Base-by-base conservation (phyloP, 2,888 invertebrate genomes). In the Cheilosia grossa region DNA sequence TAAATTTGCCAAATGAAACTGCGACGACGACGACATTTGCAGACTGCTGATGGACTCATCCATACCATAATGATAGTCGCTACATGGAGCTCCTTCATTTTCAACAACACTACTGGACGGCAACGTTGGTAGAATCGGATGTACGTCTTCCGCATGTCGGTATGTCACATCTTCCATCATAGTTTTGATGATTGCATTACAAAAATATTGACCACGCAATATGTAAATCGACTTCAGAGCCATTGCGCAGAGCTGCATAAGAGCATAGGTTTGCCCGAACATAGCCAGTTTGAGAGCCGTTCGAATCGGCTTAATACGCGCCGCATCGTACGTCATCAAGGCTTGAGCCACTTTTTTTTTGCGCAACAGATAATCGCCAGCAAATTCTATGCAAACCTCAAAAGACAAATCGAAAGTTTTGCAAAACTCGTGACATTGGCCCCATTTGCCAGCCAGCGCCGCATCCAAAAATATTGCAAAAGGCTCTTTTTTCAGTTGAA, bases 361-460 rank as follows among this genome's bases (percentile, higher is more conserved):
- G 4, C 95, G 93, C 89, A 98, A 93, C 89, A 97, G 93, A 91
- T 96, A 93, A 91, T 98, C 97, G 0, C 97, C 97, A 37, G 97
- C 96, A 88, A 95, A 94, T 90, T 97, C 96, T 87, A 98, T 93
- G 81, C 92, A 92, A 17, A 89, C 89, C 64, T 91, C 90, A 49
- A 90, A 91, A 7, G 90, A 89, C 2, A 92, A 88, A 89, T 92
- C 92, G 24, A 92, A 92, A 0, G 91, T 92, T 79, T 91, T 92
- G 87, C 92, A 92, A 77, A 92, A 92, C 73, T 92, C 92, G 27
- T 92, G 91, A 69, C 92, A 92, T 64, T 91, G 89, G 13, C 88
- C 89, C 91, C 92, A 92, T 58, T 89, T 89, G 15, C 89, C 89
- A 4, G 88, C 86, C 37, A 91, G 47, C 1, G 91, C 92, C 4